A percentile compares a stretch with the other conserved stretches of the same genome.
These are phyloP conservation scores for Holcopasites calliopsidis DNA, from an alignment of 1,140 invertebrate genomes.

Conservation along the genomic window DNA sequence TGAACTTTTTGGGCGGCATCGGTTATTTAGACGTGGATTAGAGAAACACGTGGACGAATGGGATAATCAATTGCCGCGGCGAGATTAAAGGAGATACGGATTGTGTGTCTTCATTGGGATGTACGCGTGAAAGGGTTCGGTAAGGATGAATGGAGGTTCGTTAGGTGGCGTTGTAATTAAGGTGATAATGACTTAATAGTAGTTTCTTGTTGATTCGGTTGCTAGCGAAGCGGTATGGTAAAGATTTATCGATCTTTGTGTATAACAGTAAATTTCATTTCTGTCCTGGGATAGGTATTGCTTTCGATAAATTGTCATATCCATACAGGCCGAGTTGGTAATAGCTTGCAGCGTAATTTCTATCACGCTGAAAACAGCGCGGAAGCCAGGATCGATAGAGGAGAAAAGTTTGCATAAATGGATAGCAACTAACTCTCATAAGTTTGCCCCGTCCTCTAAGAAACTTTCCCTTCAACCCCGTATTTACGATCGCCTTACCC, in stretches of 20 bases:
- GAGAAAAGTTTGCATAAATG: not conserved
- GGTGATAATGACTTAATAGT: not conserved
- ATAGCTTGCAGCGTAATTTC: too few species aligned
- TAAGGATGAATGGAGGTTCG: not conserved
- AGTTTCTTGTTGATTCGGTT: too few species aligned
- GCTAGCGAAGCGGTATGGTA: too few species aligned
- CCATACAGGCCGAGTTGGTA: too few species aligned
- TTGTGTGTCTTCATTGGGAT: not conserved
- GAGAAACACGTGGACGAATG: slow-evolving; percentile 14
- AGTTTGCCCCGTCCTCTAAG: not conserved
- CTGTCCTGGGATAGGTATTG: too few species aligned
- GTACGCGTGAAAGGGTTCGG: not conserved
- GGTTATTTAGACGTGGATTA: not conserved
- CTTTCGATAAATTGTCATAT: too few species aligned
- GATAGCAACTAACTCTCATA: not conserved
- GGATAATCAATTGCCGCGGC: slow-evolving; percentile 47
- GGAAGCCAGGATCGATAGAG: not conserved
- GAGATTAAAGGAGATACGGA: slow-evolving; percentile 37
- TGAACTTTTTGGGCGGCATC: slow-evolving; percentile 41
- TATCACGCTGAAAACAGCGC: too few species aligned
- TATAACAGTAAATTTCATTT: too few species aligned
- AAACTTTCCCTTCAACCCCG: not conserved
- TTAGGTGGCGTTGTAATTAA: slow-evolving; percentile 15
- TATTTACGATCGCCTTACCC: not conserved
- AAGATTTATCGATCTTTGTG: too few species aligned